These are phyloP conservation scores for Dasyornis broadbenti DNA, from an alignment of 2,113 vertebrate species.

Conservation along the genomic window DNA sequence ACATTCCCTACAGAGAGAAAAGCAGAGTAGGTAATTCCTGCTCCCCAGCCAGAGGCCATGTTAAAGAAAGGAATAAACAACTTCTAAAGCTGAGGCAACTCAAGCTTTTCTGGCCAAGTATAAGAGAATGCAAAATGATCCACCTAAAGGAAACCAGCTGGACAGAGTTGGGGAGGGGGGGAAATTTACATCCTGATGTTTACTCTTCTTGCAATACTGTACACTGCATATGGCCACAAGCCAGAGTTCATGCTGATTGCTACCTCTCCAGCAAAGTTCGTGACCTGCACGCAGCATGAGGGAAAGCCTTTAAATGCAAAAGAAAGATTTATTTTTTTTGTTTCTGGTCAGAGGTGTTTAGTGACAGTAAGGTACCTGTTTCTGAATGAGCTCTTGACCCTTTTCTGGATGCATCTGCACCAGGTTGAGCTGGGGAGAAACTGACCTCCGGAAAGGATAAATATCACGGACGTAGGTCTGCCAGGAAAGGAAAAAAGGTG, in stretches of 20 bases:
- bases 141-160: neutral
- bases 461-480: constrained; percentile 97
- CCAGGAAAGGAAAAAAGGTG: neutral
- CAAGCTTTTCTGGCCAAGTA: neutral
- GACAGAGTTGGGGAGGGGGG: neutral
- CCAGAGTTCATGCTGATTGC: neutral
- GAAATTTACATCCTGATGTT: neutral
- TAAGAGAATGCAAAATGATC: neutral
- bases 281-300: neutral
- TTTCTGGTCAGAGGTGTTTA: neutral
- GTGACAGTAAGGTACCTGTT: constrained; percentile 78
- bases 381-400: constrained; percentile 97
- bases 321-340: neutral
- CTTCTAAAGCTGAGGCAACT: neutral
- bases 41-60: neutral
- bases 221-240: neutral
- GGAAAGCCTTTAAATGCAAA: neutral
- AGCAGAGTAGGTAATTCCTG: neutral
- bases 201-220: neutral
- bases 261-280: neutral
- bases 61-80: neutral
- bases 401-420: constrained; percentile 97
- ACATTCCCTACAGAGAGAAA: neutral
- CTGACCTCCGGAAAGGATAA: constrained; percentile 95
- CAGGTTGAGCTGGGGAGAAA: constrained; percentile 95